Conservation (phyloP, 2,797 vertebrate species). For the Sebastes minor region DNA sequence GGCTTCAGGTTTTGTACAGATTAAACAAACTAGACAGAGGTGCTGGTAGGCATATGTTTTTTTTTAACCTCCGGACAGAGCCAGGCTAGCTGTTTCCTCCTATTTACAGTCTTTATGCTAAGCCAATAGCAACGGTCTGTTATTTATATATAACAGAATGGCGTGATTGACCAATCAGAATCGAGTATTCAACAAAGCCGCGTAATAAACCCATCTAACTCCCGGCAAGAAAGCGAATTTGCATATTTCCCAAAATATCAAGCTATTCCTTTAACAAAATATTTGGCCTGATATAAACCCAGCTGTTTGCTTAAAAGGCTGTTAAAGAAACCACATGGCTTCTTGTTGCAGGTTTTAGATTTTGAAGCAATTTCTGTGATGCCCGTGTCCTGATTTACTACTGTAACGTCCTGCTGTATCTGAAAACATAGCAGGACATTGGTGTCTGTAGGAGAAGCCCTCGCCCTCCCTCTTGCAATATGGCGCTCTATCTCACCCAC, state of each 20-base stretch:
- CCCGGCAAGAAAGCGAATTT: not conserved
- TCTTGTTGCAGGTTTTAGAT: not conserved
- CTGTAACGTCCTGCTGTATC: not conserved
- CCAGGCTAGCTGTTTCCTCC: not conserved
- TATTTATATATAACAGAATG: too few species aligned
- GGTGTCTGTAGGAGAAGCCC: not conserved
- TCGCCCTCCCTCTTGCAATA: not conserved
- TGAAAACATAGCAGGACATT: not conserved
- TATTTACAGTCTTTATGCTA: not conserved
- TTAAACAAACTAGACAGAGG: not conserved
- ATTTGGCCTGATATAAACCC: not conserved
- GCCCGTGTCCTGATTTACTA: not conserved
- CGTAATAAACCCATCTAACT: not conserved
- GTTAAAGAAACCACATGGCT: not conserved
- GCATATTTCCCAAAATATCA: not conserved
- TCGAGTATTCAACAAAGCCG: not conserved
- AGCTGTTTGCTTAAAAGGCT: not conserved
- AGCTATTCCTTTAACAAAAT: not conserved
- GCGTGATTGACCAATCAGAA: not conserved
- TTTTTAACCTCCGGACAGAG: not conserved
- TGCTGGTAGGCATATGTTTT: not conserved
- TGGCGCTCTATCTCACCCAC: slow-evolving; percentile 51
- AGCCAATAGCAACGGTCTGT: not conserved
- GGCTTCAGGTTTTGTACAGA: not conserved
- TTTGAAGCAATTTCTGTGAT: not conserved